Evolutionary conservation across 2,113 vertebrate genomes (phyloP).

Genomic region (Gymnorhina tibicen): DNA sequence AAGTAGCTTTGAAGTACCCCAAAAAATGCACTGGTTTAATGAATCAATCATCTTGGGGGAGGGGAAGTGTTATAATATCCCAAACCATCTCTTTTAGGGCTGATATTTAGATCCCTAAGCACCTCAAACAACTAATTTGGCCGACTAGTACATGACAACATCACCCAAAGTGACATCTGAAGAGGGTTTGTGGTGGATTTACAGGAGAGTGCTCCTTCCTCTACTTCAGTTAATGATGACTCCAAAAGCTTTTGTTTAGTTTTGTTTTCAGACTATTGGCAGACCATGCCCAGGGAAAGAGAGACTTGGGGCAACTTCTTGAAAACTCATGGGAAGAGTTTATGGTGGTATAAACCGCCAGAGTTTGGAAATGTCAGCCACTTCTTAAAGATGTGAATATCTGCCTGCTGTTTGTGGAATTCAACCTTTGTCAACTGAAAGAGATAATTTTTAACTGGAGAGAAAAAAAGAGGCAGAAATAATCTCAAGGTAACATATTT

Average conservation of each 20-base stretch:
- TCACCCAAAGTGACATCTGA: neutral
- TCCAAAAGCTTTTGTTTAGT: neutral
- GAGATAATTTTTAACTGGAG: neutral
- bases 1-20: neutral
- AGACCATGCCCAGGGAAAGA: neutral
- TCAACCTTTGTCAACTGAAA: neutral
- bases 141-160: rapidly evolving
- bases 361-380: neutral
- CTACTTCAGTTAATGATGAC: neutral
- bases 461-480: neutral
- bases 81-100: neutral
- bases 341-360: neutral
- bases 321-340: neutral
- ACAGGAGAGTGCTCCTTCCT: neutral
- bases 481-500: neutral
- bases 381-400: neutral
- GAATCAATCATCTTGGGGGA: neutral
- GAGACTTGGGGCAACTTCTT: neutral
- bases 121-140: neutral
- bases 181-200: neutral
- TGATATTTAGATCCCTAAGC: neutral
- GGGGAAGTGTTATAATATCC: neutral
- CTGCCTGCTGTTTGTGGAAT: neutral
- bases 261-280: neutral
- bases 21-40: neutral